A percentile compares a stretch with the other conserved stretches of the same genome.
phyloP scores from a whole-genome alignment of 2,797 vertebrate genomes.

The Anguilla pacifica region DNA sequence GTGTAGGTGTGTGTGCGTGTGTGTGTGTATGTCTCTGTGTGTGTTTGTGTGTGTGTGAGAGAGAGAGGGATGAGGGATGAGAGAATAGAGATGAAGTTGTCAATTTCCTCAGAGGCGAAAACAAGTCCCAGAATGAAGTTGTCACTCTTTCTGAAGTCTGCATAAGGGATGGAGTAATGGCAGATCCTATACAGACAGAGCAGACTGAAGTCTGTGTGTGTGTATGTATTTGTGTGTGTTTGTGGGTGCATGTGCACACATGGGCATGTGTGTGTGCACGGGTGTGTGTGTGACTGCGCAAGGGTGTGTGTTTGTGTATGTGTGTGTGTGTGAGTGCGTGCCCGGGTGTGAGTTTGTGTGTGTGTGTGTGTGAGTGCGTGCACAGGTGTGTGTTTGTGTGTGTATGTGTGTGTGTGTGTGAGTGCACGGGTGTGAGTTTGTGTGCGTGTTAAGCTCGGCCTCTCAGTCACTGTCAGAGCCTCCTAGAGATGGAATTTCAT shows the following conservation, averaged over 20 bases:
- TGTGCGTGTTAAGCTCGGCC: neutral
- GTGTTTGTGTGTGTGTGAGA: no score
- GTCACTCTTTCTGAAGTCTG: neutral
- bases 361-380: no score
- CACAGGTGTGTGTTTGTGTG: no score
- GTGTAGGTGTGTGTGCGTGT: constrained; percentile 11
- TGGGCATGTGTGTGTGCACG: neutral
- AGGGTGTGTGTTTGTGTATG: no score
- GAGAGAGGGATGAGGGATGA: neutral
- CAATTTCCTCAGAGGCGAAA: neutral
- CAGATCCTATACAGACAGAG: neutral
- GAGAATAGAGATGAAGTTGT: neutral
- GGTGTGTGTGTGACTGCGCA: neutral
- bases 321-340: no score
- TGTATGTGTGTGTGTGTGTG: neutral
- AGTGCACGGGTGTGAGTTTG: neutral
- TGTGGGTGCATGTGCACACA: neutral
- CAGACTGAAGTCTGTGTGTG: neutral
- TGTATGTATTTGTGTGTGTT: neutral
- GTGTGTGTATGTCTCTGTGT: no score
- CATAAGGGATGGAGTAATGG: neutral
- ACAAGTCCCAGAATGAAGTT: neutral
- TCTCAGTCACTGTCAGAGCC: constrained; percentile 1
- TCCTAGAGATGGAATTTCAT: neutral
- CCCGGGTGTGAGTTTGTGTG: neutral